Evolutionary conservation across 2,797 vertebrate genomes (phyloP), one percentile per base, ranked within the genome.

Genomic region (Chanos chanos): DNA sequence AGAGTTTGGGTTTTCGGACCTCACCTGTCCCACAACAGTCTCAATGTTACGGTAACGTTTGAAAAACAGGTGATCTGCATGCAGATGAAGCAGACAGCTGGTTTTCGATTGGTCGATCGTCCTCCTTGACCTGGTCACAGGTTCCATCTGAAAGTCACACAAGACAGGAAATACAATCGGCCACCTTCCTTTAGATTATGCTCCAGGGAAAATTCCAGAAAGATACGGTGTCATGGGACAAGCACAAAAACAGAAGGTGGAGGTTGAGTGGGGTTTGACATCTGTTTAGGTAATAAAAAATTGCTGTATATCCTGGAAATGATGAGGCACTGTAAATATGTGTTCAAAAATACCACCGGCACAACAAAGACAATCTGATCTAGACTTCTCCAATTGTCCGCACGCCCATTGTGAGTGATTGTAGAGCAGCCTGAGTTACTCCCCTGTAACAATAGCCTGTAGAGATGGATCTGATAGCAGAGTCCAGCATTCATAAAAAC

Each of bases 21-120:
- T 83, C 73, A 93, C 92, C 91, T 92, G 92, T 68, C 87, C 86
- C 28, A 92, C 82, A 10, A 92, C 88, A 4, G 81, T 87, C 59
- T 89, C 83, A 1, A 86, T 52, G 10, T 87, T 88, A 55, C 83
- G 88, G 66, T 91, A 91, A 66, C 44, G 85, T 37, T 76, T 84
- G 73, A 75, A 92, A 78, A 88, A 94, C 33, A 83, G 80, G 66
- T 89, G 74, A 54, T 94, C 91, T 0, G 71, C 86, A 0, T 87
- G 71, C 27, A 94, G 48, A 62, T 93, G 85, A 3, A 93, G 77
- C 43, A 92, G 72, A 64, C 92, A 93, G 70, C 80, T 89, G 43
- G 83, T 92, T 74, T 86, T 91, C 5, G 83, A 79, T 51, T 85
- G 73, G 59, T 91, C 84, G 2, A 84, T 39, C 3, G 76, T 90